These are phyloP conservation scores for Pogonomyrmex californicus DNA, from an alignment of 1,140 invertebrate species.

Conservation along the genomic window DNA sequence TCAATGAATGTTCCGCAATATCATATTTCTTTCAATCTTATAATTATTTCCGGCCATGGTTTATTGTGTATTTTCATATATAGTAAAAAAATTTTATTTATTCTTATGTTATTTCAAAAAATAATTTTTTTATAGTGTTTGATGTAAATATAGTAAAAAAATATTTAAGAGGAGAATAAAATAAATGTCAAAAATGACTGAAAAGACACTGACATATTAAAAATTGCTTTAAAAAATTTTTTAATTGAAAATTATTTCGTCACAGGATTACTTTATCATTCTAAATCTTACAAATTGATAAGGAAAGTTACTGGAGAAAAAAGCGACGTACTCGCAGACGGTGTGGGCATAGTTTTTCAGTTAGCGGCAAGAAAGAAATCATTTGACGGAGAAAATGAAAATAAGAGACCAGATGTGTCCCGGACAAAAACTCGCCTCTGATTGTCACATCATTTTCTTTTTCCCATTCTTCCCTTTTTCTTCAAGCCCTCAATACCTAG, in stretches of 20 bases:
- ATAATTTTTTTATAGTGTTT: background rate
- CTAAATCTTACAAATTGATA: slow-evolving; percentile 45
- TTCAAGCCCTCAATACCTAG: slow-evolving; percentile 45
- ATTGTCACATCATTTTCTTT: slow-evolving; percentile 74
- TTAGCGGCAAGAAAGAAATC: slow-evolving; percentile 68
- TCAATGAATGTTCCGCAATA: background rate
- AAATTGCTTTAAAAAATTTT: slow-evolving; percentile 44
- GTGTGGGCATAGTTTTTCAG: slow-evolving; percentile 67
- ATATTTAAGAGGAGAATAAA: background rate
- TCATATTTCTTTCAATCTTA: background rate
- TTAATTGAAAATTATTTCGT: slow-evolving; percentile 61
- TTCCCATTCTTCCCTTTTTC: slow-evolving; percentile 28
- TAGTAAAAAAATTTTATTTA: background rate
- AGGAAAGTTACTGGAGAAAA: slow-evolving; percentile 3
- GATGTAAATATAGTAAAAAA: background rate
- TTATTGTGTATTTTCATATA: background rate
- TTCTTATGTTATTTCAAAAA: background rate
- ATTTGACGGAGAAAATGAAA: slow-evolving; percentile 74
- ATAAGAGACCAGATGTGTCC: slow-evolving; percentile 75
- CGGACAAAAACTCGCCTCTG: slow-evolving; percentile 67
- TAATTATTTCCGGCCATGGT: background rate
- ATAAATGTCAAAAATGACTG: background rate
- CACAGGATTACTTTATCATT: slow-evolving; percentile 16
- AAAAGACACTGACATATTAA: background rate
- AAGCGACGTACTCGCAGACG: slow-evolving; percentile 36